Evolutionary conservation across 2,888 invertebrate species (phyloP).

Genomic region (Celastrina argiolus): DNA sequence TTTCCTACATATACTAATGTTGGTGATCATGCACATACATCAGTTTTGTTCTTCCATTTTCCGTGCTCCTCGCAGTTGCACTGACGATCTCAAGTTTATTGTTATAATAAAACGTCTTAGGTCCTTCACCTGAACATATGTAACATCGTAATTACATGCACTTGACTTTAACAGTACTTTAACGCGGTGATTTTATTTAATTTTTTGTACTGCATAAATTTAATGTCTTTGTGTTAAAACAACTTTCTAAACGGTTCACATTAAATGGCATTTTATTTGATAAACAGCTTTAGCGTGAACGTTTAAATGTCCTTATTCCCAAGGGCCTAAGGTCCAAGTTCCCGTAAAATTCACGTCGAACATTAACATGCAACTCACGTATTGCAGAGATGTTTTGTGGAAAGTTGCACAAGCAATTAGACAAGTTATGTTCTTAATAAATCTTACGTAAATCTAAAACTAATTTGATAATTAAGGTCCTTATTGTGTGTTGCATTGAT

Average conservation of each 20-base stretch:
- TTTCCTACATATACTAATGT: too few relatives aligned
- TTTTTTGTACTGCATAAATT: constrained; percentile 5
- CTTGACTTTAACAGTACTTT: background rate
- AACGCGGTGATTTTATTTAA: background rate
- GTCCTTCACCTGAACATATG: constrained; percentile 9
- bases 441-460: constrained; percentile 34
- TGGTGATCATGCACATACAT: background rate
- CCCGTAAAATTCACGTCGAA: background rate
- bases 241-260: constrained; percentile 41
- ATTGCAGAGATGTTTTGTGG: constrained; percentile 45
- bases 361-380: constrained; percentile 43
- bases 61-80: background rate
- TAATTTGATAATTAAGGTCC: constrained; percentile 32
- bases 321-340: constrained; percentile 1
- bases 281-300: constrained; percentile 50
- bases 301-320: constrained; percentile 15
- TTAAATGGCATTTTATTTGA: constrained; percentile 59
- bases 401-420: constrained; percentile 64
- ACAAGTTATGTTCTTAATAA: constrained; percentile 38
- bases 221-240: constrained; percentile 11
- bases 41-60: background rate
- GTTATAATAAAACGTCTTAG: background rate
- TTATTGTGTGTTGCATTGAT: constrained; percentile 27
- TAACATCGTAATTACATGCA: constrained; percentile 5
- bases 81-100: background rate